Conservation (phyloP, 2,797 vertebrate species). For the Heliangelus exortis region DNA sequence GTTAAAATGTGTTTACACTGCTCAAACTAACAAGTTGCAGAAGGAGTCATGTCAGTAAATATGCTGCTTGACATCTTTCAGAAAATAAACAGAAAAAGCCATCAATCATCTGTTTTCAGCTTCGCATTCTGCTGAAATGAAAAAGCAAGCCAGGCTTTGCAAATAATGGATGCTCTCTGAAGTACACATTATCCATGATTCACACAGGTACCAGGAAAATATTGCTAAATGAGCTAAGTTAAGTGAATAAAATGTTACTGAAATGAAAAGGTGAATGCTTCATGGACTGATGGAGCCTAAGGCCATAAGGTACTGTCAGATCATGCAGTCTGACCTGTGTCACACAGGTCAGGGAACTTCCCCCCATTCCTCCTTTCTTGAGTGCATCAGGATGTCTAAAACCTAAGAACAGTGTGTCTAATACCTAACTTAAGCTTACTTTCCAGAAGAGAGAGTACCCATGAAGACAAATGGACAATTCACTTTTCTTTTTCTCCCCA, state of each 20-base stretch:
- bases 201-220: background rate
- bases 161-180: slow-evolving; percentile 56
- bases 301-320: background rate
- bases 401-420: background rate
- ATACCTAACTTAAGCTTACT: background rate
- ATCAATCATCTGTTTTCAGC: slow-evolving; percentile 61
- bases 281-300: background rate
- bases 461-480: background rate
- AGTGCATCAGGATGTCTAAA: background rate
- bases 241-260: slow-evolving; percentile 32
- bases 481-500: background rate
- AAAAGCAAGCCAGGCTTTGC: slow-evolving; percentile 37
- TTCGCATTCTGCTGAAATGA: slow-evolving; percentile 20
- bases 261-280: slow-evolving; percentile 72
- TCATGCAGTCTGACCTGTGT: background rate
- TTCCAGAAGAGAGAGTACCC: background rate
- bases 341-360: slow-evolving; percentile 7
- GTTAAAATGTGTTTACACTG: slow-evolving; percentile 64
- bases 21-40: slow-evolving; percentile 72
- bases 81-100: slow-evolving; percentile 75
- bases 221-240: slow-evolving; percentile 70
- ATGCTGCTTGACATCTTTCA: slow-evolving; percentile 73
- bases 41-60: slow-evolving; percentile 56
- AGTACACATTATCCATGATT: slow-evolving; percentile 46
- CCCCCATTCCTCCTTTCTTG: background rate